Conservation (phyloP, 2,888 invertebrate genomes). For the Heterodera filipjevi region DNA sequence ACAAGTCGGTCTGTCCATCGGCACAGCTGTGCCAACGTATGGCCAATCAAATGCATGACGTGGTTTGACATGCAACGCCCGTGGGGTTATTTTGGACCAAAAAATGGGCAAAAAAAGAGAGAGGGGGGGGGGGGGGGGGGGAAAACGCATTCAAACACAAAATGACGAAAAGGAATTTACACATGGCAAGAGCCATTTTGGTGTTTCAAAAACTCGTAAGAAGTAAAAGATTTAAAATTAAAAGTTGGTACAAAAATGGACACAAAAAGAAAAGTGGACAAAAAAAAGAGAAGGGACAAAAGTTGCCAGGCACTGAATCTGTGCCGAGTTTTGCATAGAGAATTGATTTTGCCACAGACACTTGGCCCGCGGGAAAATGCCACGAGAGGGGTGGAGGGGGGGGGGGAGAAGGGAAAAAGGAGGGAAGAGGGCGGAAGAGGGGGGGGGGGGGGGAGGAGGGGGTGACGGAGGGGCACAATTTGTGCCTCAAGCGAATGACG, state of each 20-base stretch:
- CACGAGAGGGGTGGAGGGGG: not conserved
- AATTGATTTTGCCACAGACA: slow-evolving; percentile 10
- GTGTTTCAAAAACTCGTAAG: too few relatives aligned
- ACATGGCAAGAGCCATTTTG: too few relatives aligned
- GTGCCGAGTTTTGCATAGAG: not conserved
- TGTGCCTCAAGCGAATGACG: not conserved
- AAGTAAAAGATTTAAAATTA: not conserved
- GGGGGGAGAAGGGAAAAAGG: too few relatives aligned
- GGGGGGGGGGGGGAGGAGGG: too few relatives aligned
- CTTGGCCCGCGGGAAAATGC: slow-evolving; percentile 10
- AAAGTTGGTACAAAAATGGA: not conserved
- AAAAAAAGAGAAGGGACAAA: not conserved
- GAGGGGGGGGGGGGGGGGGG: too few relatives aligned
- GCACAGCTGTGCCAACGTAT: not conserved
- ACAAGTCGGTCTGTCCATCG: not conserved
- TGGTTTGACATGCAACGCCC: too few relatives aligned
- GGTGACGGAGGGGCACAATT: not conserved
- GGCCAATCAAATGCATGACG: not conserved
- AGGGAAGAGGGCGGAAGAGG: not conserved
- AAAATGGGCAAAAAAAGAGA: not conserved
- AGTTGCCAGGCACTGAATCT: not conserved
- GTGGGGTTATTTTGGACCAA: not conserved
- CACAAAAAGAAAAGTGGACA: not conserved
- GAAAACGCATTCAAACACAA: too few relatives aligned
- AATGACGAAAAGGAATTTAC: not conserved